Evolutionary conservation across 2,113 vertebrate genomes (phyloP).

Genomic region (Marmota flaviventris): DNA sequence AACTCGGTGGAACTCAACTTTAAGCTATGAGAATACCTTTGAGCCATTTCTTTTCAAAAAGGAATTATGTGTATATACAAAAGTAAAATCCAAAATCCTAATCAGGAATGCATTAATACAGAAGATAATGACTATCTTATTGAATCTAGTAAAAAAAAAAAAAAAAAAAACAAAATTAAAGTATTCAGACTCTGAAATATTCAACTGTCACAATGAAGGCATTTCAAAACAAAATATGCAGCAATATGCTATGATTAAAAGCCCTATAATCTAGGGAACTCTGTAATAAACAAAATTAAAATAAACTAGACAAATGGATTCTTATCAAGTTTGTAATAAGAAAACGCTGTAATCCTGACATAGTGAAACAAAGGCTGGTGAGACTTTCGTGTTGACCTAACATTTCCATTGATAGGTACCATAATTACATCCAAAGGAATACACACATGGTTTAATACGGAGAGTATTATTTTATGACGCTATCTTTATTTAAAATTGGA

Average conservation of each 20-base stretch:
- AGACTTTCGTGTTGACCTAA: neutral
- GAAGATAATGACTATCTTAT: conserved; percentile 50
- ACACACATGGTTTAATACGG: neutral
- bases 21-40: conserved; percentile 8
- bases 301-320: conserved; percentile 13
- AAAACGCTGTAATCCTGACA: conserved; percentile 52
- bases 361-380: conserved; percentile 5
- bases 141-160: neutral
- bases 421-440: conserved; percentile 42
- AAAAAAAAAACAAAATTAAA: neutral
- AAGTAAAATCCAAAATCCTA: conserved; percentile 20
- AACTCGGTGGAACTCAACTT: conserved; percentile 23
- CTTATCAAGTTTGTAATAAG: conserved; percentile 28
- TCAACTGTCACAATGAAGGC: neutral
- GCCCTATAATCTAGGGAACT: conserved; percentile 28
- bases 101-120: conserved; percentile 42
- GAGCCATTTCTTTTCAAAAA: conserved; percentile 42
- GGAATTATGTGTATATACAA: conserved; percentile 17
- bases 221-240: conserved; percentile 63
- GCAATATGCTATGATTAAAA: conserved; percentile 75
- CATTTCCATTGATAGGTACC: conserved; percentile 23
- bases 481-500: neutral
- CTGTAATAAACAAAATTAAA: conserved; percentile 52
- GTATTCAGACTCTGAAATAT: conserved; percentile 37
- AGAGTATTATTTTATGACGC: neutral